These are phyloP conservation scores for Oxyruncus cristatus DNA, from an alignment of 2,113 vertebrate species.

Conservation along the genomic window DNA sequence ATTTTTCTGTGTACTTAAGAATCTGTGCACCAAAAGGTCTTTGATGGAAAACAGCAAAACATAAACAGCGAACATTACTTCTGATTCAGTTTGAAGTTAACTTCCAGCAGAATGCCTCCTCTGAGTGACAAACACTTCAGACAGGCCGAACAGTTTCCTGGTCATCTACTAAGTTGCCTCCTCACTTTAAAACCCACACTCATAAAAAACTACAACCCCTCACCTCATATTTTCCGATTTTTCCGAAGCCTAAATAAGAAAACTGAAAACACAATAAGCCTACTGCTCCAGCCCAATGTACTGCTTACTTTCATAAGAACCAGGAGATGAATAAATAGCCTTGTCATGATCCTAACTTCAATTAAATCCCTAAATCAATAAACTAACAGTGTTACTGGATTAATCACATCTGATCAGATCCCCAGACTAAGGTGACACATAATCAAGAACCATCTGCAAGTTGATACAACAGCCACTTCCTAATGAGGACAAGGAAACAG, in stretches of 20 bases:
- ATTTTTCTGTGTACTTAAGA: not conserved
- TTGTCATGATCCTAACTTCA: not conserved
- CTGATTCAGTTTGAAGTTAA: not conserved
- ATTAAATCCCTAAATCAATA: not conserved
- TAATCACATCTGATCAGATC: not conserved
- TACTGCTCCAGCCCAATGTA: not conserved
- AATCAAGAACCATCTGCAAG: not conserved
- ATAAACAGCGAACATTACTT: not conserved
- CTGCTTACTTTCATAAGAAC: not conserved
- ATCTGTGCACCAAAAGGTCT: not conserved
- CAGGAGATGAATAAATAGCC: not conserved
- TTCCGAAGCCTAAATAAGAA: not conserved
- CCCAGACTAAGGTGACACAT: not conserved
- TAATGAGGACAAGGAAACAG: not conserved
- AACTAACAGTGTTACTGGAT: not conserved
- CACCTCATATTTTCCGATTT: not conserved
- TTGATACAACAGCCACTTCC: not conserved
- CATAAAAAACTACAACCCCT: rapidly evolving
- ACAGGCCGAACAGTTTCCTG: not conserved
- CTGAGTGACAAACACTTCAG: not conserved
- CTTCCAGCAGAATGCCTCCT: not conserved
- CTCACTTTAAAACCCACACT: not conserved
- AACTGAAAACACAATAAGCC: not conserved
- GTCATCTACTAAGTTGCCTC: not conserved
- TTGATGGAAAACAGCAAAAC: not conserved